Evolutionary conservation across 2,113 vertebrate genomes (phyloP), one percentile per base, ranked within the genome.

Genomic region (Psephotus haematonotus): DNA sequence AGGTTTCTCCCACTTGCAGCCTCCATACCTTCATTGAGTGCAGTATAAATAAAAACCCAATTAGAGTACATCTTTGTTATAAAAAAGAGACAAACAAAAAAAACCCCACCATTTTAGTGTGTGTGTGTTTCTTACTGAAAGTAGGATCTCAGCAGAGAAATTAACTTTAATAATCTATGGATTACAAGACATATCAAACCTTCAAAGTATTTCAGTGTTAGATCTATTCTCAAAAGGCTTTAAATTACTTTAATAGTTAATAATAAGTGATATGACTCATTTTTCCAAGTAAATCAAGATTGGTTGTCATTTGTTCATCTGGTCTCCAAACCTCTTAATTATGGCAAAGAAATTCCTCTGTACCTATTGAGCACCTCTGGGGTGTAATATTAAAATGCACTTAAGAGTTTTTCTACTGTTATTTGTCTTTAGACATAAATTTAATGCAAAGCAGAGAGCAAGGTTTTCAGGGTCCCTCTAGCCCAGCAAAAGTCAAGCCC

Each of bases 91-190:
- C 67, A 95, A 91, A 92, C 91, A 96, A 92, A 93, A 88, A 88
- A 76, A 23, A 0, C 46, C 83, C 60, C 88, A 94, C 52, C 81
- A 75, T 97, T 97, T 92, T 95, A 96, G 93, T 13, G 13, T 93
- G 95, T 76, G 39, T 92, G 74, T 82, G 80, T 97, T 96, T 94
- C 92, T 96, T 84, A 68, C 96, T 94, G 95, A 90, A 97, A 96
- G 96, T 91, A 65, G 76, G 90, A 97, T 97, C 97, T 98, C 97
- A 94, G 95, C 96, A 97, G 97, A 98, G 97, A 97, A 97, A 98
- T 98, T 98, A 97, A 97, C 96, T 97, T 98, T 97, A 97, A 95
- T 98, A 97, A 98, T 98, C 98, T 97, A 97, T 97, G 98, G 98
- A 98, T 98, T 98, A 98, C 95, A 97, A 97, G 96, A 96, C 95